Evolutionary conservation across 2,113 vertebrate species (phyloP), one percentile per base, ranked within the genome.

Genomic region (Mustela lutreola): DNA sequence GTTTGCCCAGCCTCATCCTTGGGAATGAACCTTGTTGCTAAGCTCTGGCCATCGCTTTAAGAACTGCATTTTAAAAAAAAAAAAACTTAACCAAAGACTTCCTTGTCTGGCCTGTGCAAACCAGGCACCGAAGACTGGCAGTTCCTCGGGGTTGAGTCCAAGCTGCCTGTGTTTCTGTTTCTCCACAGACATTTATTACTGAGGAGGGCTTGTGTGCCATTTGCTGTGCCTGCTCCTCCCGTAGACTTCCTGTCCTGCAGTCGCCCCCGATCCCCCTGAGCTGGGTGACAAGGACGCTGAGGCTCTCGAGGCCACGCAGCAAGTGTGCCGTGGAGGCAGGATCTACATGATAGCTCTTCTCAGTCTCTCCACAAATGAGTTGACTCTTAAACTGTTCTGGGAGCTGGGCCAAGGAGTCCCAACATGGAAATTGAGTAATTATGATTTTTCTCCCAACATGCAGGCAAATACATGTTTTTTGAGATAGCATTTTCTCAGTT

Each of bases 401-500:
- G 28, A 62, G 19, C 63, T 83, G 45, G 85, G 42, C 53, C 90
- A 87, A 19, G 60, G 63, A 26, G 22, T 63, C 58, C 65, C 81
- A 82, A 48, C n/a, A n/a, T 63, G n/a, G 63, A 95, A 91, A 83
- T 33, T 5, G 28, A 84, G 26, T 88, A 58, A 80, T 58, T 42
- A 45, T n/a, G 50, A 12, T 33, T 70, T 93, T 96, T 70, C 56
- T 65, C 76, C 42, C 91, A 86, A 31, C 22, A 22, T 89, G 4
- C 28, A 89, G 22, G 75, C 65, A 82, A 60, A 53, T 89, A 56
- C 15, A 24, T 42, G 60, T 73, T 67, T 85, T 60, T 53, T 56
- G 78, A 63, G 18, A 58, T 92, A 83, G 42, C 80, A 50, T 90
- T 76, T 88, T 94, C 58, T 96, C 26, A 91, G 45, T 73, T 94